Conservation (phyloP, 2,113 vertebrate species). For the Rynchops niger region DNA sequence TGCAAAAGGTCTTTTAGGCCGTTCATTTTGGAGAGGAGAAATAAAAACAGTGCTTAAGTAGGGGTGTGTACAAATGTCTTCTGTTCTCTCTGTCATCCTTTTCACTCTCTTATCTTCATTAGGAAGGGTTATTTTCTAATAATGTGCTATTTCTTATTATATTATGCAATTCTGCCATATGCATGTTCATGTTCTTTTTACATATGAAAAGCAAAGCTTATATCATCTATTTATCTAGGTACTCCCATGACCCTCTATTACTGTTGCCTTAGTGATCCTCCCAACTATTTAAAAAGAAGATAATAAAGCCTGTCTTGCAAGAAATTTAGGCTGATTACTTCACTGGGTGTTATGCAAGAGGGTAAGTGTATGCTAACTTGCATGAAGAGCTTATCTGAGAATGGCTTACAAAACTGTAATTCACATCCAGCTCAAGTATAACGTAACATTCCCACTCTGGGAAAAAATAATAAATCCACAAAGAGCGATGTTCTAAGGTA, state of each 20-base stretch:
- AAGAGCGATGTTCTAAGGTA: not conserved
- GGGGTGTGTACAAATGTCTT: not conserved
- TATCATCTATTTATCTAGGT: not conserved
- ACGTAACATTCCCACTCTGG: not conserved
- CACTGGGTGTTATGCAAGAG: slow-evolving; percentile 33
- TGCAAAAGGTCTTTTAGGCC: not conserved
- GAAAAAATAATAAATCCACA: not conserved
- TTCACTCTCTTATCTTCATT: not conserved
- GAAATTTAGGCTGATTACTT: slow-evolving; percentile 42
- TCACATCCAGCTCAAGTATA: not conserved
- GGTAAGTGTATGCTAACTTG: not conserved
- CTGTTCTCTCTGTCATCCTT: not conserved
- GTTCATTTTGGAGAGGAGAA: not conserved
- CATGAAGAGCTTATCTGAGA: slow-evolving; percentile 6
- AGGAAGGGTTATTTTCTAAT: not conserved
- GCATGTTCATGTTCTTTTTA: not conserved
- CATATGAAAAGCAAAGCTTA: not conserved
- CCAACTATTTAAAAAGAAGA: not conserved
- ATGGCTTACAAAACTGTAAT: not conserved
- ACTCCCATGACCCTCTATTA: not conserved
- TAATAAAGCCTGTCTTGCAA: slow-evolving; percentile 12
- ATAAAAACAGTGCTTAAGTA: not conserved
- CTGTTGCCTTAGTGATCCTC: slow-evolving; percentile 42
- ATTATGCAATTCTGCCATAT: not conserved
- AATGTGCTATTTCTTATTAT: not conserved